These are phyloP conservation scores for Tupaia chinensis DNA, from an alignment of 2,113 vertebrate genomes.

Conservation along the genomic window DNA sequence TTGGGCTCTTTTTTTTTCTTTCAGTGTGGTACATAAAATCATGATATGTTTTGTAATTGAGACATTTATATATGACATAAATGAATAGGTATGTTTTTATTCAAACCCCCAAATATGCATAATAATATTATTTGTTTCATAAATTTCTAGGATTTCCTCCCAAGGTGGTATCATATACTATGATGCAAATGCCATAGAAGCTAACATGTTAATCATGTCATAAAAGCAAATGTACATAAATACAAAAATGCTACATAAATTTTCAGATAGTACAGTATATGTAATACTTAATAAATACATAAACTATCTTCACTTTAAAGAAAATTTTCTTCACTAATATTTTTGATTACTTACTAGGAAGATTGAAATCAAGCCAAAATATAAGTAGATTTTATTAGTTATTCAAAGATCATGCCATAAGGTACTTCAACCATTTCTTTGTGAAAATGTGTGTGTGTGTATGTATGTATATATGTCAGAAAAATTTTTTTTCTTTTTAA, in stretches of 20 bases:
- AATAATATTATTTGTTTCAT: neutral
- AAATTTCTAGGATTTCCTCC: neutral
- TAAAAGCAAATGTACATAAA: neutral
- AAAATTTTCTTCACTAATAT: neutral
- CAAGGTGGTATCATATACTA: neutral
- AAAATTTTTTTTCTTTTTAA: too few relatives aligned
- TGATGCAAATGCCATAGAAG: neutral
- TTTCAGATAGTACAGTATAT: neutral
- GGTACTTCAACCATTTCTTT: neutral
- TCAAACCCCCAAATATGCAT: neutral
- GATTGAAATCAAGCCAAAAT: neutral
- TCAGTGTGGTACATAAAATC: neutral
- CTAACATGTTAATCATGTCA: neutral
- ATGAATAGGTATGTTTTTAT: neutral
- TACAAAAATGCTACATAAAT: neutral
- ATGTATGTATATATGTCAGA: neutral
- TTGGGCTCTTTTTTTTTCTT: neutral
- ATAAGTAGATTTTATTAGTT: neutral
- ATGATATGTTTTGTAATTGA: neutral
- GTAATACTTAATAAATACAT: neutral
- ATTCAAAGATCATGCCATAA: neutral
- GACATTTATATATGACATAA: neutral
- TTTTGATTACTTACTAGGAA: constrained; percentile 11
- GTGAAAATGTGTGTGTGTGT: neutral
- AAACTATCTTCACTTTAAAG: constrained; percentile 19